These are phyloP conservation scores for Clamator glandarius DNA, from an alignment of 2,797 vertebrate genomes.

Conservation along the genomic window DNA sequence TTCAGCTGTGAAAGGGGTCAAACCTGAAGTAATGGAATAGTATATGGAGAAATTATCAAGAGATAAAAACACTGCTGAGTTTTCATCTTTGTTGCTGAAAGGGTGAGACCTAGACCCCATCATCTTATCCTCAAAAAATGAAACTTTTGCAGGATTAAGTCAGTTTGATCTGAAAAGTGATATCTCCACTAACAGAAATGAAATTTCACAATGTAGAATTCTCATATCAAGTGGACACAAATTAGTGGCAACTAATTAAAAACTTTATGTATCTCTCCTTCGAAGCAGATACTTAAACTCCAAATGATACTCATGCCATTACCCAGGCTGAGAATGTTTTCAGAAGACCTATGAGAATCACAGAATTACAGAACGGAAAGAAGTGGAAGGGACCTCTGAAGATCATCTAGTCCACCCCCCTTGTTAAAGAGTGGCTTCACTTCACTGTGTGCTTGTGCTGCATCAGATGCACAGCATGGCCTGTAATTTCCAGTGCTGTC, in stretches of 20 bases:
- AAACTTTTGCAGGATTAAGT: neutral
- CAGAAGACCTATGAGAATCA: neutral
- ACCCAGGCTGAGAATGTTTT: neutral
- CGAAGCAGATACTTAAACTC: neutral
- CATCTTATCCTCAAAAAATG: neutral
- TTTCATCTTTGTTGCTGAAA: neutral
- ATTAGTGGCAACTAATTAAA: neutral
- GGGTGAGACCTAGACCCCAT: neutral
- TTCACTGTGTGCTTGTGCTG: rapidly evolving
- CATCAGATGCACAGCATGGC: neutral
- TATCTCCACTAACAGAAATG: neutral
- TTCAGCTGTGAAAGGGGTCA: neutral
- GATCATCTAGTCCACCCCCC: too few relatives aligned
- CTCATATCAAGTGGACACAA: neutral
- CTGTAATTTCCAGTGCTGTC: neutral
- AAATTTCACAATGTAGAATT: neutral
- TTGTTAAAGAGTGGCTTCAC: neutral
- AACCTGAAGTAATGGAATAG: neutral
- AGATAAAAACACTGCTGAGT: neutral
- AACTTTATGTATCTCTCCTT: neutral
- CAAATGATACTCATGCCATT: neutral
- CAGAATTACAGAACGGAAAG: too few relatives aligned
- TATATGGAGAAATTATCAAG: neutral
- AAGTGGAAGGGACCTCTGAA: too few relatives aligned
- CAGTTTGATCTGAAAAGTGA: neutral